These are phyloP conservation scores for Drosophila neocordata DNA, from an alignment of 1,140 invertebrate species.

Conservation along the genomic window DNA sequence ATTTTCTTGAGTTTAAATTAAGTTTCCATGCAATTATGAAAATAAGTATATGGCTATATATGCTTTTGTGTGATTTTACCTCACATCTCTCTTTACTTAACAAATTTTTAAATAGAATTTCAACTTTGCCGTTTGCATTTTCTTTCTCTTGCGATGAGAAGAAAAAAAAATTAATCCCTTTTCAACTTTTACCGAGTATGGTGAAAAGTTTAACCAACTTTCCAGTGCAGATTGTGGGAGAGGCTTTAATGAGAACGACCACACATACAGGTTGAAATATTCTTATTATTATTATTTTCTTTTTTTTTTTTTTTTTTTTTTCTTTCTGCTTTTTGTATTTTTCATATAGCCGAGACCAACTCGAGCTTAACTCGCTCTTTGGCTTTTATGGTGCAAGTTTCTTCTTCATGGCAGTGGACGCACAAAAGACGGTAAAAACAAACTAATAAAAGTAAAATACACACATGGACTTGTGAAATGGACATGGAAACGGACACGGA, in stretches of 20 bases:
- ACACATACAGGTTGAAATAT: conserved; percentile 50
- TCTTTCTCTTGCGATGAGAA: background rate
- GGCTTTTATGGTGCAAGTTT: conserved; percentile 60
- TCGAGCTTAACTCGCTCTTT: conserved; percentile 49
- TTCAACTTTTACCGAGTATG: conserved; percentile 32
- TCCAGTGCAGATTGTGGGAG: conserved; percentile 39
- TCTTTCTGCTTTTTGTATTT: conserved; percentile 28
- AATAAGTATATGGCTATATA: background rate
- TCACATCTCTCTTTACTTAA: background rate
- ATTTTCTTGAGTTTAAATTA: too few relatives aligned
- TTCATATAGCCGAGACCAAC: conserved; percentile 27
- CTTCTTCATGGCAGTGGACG: conserved; percentile 2
- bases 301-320: conserved; percentile 1
- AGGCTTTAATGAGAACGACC: conserved; percentile 59
- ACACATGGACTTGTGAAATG: conserved; percentile 31
- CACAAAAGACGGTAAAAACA: conserved; percentile 59
- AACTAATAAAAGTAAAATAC: conserved; percentile 73
- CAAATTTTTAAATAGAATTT: background rate
- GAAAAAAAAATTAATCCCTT: conserved; percentile 2
- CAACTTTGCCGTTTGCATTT: conserved; percentile 1
- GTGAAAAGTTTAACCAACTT: conserved; percentile 55
- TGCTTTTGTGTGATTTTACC: background rate
- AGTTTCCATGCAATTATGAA: background rate
- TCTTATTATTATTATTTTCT: conserved; percentile 32
- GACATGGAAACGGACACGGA: conserved; percentile 35